Base-by-base conservation (phyloP, 2,797 vertebrate species). In the Channa striata region DNA sequence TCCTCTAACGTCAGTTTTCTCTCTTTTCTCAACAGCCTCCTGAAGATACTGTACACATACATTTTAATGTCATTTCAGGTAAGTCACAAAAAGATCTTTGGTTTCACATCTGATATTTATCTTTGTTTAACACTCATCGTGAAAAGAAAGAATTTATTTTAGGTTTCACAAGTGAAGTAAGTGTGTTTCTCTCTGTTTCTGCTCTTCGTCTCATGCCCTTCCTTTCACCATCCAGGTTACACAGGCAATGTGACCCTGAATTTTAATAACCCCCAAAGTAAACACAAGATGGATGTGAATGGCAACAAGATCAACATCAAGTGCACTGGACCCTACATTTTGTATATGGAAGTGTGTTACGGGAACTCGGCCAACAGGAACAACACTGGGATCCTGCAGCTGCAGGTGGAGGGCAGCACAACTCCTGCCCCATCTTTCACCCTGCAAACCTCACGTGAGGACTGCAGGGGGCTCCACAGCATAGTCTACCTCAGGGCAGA, bases 251-350 rank as follows among this genome's bases (percentile, higher is more conserved):
- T 0, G 1, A 60, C 16, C 0, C 49, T 91, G 49, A 0, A 1
- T 23, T 81, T 90, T 0, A 0, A 0, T 0, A 0, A 0, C 0
- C 2, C 36, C 1, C 0, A 0, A 1, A 62, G 42, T 39, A 30
- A 0, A 0, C 0, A 74, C 0, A 30, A 0, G 33, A 78, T 91
- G 73, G 8, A 11, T 0, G 2, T 84, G 34, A 10, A 0, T 0
- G 17, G 16, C 1, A 8, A 56, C 6, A 49, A 2, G 30, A 85
- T 92, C 73, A 0, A 1, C 11, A 1, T 82, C 48, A 11, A 13
- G 5, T 92, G 90, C 76, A 73, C 30, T 0, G 91, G 90, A 19
- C 90, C 90, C 10, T 92, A 93, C 23, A 0, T 93, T 8, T 40
- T 83, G 34, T 56, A 89, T 17, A 37, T 84, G 64, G 0, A 83